A percentile compares a stretch with the other conserved stretches of the same genome.
Evolutionary conservation across 1,140 invertebrate species (phyloP).

Genomic region (Zaprionus capensis): DNA sequence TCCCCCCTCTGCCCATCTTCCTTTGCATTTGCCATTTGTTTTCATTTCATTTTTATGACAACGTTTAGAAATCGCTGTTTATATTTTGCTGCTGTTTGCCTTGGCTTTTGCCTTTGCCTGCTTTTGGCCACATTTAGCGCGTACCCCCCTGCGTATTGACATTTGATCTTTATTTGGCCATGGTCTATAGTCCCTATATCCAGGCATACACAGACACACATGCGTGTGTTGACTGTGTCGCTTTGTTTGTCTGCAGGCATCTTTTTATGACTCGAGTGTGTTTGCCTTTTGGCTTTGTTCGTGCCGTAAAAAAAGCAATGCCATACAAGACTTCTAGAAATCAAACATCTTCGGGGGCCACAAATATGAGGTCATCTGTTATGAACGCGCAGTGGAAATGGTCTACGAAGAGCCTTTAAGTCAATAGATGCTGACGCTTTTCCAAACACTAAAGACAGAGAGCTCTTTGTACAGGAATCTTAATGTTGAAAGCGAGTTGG

Average conservation of each 20-base stretch:
- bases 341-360: slow-evolving; percentile 60
- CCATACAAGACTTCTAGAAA: slow-evolving; percentile 58
- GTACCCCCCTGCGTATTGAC: slow-evolving; percentile 59
- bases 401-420: slow-evolving; percentile 67
- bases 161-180: slow-evolving; percentile 80
- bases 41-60: slow-evolving; percentile 83
- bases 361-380: slow-evolving; percentile 80
- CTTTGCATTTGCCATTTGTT: slow-evolving; percentile 54
- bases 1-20: slow-evolving; percentile 29
- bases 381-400: slow-evolving; percentile 60
- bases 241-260: slow-evolving; percentile 81
- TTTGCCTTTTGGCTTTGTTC: slow-evolving; percentile 79
- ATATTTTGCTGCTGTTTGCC: slow-evolving; percentile 63
- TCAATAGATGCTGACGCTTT: slow-evolving; percentile 50
- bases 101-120: slow-evolving; percentile 51
- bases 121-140: slow-evolving; percentile 77
- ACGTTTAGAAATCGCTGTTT: slow-evolving; percentile 79
- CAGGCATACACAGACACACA: neutral
- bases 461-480: neutral
- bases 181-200: slow-evolving; percentile 36
- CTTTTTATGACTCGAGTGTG: slow-evolving; percentile 82
- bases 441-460: neutral
- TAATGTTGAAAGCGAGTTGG: neutral
- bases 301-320: slow-evolving; percentile 67
- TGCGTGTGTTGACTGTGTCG: slow-evolving; percentile 61